Conservation (phyloP, 2,113 vertebrate species). For the Willisornis vidua region DNA sequence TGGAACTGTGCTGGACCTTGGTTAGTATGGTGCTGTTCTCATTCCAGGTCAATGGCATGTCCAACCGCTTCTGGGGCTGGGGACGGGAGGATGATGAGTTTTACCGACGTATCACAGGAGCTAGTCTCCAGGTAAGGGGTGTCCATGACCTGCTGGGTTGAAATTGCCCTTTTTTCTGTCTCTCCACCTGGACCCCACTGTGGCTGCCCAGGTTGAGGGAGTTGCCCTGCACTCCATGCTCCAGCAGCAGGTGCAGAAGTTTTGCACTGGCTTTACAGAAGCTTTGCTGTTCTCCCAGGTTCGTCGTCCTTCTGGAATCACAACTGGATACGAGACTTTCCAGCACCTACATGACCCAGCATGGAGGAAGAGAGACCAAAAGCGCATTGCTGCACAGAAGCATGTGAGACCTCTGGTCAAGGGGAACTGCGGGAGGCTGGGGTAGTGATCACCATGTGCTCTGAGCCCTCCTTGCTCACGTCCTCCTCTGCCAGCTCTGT, state of each 20-base stretch:
- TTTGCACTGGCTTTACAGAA: background rate
- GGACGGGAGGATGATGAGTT: conserved; percentile 96
- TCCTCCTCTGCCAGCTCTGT: background rate
- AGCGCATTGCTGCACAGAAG: conserved; percentile 90
- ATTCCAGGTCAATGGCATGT: conserved; percentile 96
- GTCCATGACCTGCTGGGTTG: background rate
- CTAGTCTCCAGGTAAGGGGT: conserved; percentile 86
- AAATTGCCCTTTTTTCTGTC: background rate
- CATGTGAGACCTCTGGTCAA: conserved; percentile 76
- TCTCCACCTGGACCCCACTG: background rate
- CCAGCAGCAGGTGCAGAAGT: background rate
- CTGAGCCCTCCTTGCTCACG: background rate
- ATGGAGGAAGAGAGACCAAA: conserved; percentile 97
- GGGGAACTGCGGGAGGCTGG: rapidly evolving
- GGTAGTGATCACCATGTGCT: background rate
- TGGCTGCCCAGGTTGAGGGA: background rate
- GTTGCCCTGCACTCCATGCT: rapidly evolving
- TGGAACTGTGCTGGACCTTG: background rate
- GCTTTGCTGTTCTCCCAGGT: conserved; percentile 74
- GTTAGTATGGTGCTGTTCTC: background rate
- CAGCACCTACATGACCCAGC: conserved; percentile 92
- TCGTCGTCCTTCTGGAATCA: conserved; percentile 90
- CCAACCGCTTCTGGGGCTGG: conserved; percentile 99
- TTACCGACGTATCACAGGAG: conserved; percentile 90
- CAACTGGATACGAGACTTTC: conserved; percentile 93